Percentiles rank a stretch among this genome's conserved stretches.
Conservation (phyloP, 2,888 invertebrate species). For the Chloroclystis v-ata region DNA sequence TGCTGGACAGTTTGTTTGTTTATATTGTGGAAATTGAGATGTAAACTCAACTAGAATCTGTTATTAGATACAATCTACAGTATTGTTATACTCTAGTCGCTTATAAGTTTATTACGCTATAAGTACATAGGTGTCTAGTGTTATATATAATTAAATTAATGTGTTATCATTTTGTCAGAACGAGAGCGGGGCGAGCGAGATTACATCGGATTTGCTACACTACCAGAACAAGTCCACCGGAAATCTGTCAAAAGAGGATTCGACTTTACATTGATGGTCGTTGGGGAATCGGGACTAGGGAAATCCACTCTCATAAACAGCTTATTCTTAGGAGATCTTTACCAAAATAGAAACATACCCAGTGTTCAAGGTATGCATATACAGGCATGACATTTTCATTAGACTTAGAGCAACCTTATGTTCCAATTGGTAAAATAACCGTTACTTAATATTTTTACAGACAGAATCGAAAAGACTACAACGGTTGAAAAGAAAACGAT, state of each 20-base stretch:
- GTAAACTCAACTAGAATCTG: not conserved
- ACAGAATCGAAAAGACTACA: constrained; percentile 84
- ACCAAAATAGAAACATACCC: constrained; percentile 88
- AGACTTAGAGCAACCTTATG: not conserved
- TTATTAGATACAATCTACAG: not conserved
- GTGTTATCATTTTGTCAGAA: constrained; percentile 58
- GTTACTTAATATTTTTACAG: too few relatives aligned
- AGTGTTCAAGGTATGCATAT: constrained; percentile 80
- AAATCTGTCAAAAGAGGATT: constrained; percentile 98
- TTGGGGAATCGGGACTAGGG: constrained; percentile 95
- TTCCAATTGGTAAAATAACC: too few relatives aligned
- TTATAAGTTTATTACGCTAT: too few relatives aligned
- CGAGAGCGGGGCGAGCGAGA: constrained; percentile 82
- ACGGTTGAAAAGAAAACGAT: constrained; percentile 88
- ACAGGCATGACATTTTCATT: not conserved
- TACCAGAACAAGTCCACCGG: constrained; percentile 97
- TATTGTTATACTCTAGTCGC: too few relatives aligned
- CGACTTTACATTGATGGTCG: constrained; percentile 97
- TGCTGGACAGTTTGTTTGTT: constrained; percentile 6
- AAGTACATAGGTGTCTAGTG: too few relatives aligned
- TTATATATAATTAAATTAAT: not conserved
- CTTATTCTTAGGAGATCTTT: constrained; percentile 94
- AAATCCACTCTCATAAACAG: constrained; percentile 97
- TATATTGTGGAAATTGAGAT: not conserved
- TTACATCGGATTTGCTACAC: constrained; percentile 96